Conservation (phyloP, 92 coral and sea anemone genomes). For the Ricordea florida region DNA sequence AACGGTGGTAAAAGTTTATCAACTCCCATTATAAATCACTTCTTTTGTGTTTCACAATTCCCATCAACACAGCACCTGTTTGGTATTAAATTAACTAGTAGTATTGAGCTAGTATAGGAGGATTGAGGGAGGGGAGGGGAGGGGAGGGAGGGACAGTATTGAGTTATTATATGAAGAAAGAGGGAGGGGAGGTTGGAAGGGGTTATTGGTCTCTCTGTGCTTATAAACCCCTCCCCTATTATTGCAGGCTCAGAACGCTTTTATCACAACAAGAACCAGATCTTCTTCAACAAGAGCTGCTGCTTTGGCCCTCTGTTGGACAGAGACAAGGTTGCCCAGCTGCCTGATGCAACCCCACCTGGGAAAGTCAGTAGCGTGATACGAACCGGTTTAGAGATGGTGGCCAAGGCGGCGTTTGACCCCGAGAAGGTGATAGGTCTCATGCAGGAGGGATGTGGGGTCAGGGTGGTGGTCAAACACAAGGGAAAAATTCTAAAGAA, state of each 20-base stretch:
- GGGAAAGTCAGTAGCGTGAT: conserved; percentile 97
- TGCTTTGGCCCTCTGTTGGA: conserved; percentile 94
- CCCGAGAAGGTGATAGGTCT: conserved; percentile 96
- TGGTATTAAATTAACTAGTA: too few species aligned
- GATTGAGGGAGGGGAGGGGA: too few species aligned
- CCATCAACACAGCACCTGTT: too few species aligned
- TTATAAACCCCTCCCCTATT: background rate
- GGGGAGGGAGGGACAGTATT: too few species aligned
- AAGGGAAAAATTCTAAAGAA: conserved; percentile 91
- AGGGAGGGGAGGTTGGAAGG: too few species aligned
- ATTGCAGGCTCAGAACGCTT: conserved; percentile 90
- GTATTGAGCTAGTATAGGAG: too few species aligned
- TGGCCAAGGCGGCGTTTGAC: conserved; percentile 91
- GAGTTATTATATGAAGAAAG: too few species aligned
- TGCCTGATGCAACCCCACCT: conserved; percentile 99
- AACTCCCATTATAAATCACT: too few species aligned
- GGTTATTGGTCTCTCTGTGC: too few species aligned
- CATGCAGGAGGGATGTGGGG: conserved; percentile 99
- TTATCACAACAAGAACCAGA: conserved; percentile 98
- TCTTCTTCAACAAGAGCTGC: conserved; percentile 95
- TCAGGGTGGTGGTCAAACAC: conserved; percentile 87
- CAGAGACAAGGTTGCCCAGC: conserved; percentile 87
- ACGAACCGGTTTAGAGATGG: conserved; percentile 95
- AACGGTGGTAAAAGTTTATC: too few species aligned
- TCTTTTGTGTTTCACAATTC: too few species aligned